These are phyloP conservation scores for Sarcoramphus papa DNA, from an alignment of 2,797 vertebrate species.

Conservation along the genomic window DNA sequence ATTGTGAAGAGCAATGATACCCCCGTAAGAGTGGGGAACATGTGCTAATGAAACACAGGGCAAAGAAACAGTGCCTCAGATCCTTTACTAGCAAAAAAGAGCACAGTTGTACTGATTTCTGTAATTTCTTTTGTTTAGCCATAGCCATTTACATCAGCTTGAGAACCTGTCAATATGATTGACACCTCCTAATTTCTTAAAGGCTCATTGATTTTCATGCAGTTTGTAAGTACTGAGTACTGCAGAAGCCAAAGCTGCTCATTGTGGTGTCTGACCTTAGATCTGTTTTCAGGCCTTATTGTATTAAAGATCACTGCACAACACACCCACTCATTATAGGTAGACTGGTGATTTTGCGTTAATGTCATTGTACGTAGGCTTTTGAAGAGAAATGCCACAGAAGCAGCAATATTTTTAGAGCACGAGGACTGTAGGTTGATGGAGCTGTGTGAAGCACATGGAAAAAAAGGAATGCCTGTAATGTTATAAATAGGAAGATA, in stretches of 20 bases:
- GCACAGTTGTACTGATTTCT: neutral
- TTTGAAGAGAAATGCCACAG: neutral
- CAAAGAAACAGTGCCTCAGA: neutral
- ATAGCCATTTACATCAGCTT: neutral
- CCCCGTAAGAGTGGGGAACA: rapidly evolving
- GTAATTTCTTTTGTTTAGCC: neutral
- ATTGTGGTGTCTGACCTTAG: neutral
- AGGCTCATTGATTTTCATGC: neutral
- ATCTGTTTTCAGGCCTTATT: neutral
- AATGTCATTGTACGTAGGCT: neutral
- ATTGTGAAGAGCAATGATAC: neutral
- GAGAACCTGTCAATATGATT: neutral
- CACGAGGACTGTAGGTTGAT: neutral
- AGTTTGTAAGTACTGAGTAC: neutral
- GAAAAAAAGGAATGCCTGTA: neutral
- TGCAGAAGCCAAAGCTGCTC: neutral
- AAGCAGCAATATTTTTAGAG: neutral
- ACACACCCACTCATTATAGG: neutral
- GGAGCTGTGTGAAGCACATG: neutral
- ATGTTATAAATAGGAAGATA: neutral
- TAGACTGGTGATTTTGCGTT: neutral
- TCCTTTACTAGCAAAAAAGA: neutral
- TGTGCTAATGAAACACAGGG: rapidly evolving
- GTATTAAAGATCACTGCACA: neutral
- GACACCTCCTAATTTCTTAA: neutral